phyloP scores from a whole-genome alignment of 2,113 vertebrate species.

The Microcebus murinus region DNA sequence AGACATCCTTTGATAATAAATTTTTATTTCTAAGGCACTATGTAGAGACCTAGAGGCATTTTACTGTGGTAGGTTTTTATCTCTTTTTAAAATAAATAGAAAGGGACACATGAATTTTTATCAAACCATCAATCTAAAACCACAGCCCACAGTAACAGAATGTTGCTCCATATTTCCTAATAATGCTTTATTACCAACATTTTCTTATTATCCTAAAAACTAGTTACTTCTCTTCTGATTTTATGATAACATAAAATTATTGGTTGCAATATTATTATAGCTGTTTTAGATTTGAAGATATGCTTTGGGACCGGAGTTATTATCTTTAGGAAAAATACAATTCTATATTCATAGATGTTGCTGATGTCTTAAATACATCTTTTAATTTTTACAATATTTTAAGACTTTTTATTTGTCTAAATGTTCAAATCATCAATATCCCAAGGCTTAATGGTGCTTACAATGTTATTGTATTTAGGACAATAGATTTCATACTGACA shows the following conservation, averaged over 20 bases:
- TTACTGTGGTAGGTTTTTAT: conserved; percentile 52
- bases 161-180: conserved; percentile 48
- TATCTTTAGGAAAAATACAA: conserved; percentile 30
- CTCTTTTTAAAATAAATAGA: conserved; percentile 67
- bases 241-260: conserved; percentile 51
- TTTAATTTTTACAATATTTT: conserved; percentile 38
- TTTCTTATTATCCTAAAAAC: conserved; percentile 59
- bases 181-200: conserved; percentile 56
- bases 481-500: not conserved
- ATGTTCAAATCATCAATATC: not conserved
- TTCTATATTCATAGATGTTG: not conserved
- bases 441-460: not conserved
- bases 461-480: not conserved
- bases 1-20: not conserved
- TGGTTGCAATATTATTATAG: conserved; percentile 6
- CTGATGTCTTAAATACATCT: conserved; percentile 18
- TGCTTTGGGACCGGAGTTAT: conserved; percentile 14
- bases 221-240: conserved; percentile 54
- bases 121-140: conserved; percentile 62
- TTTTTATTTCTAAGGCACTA: conserved; percentile 47
- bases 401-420: not conserved
- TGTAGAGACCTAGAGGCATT: conserved; percentile 24
- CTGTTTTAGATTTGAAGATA: conserved; percentile 53
- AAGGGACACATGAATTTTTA: conserved; percentile 64
- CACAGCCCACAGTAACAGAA: conserved; percentile 33